phyloP scores from a whole-genome alignment of 1,140 invertebrate genomes.

The Formica exsecta region DNA sequence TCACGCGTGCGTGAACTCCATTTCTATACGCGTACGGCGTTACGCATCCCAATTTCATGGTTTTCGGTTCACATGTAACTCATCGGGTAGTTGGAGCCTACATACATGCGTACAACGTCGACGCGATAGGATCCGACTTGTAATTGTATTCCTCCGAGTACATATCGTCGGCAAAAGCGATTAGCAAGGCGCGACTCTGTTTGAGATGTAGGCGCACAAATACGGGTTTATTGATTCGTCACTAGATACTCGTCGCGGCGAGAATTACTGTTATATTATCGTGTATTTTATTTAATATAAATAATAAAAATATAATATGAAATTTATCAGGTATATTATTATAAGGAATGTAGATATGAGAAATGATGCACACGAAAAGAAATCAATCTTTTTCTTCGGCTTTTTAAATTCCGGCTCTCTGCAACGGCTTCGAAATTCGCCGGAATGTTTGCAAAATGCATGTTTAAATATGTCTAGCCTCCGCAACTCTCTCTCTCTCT shows the following conservation, averaged over 20 bases:
- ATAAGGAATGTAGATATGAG: neutral
- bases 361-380: neutral
- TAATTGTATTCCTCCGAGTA: conserved; percentile 65
- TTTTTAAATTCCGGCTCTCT: too few relatives aligned
- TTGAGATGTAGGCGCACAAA: conserved; percentile 49
- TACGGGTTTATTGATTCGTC: conserved; percentile 40
- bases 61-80: conserved; percentile 71
- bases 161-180: conserved; percentile 71
- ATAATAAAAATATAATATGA: too few relatives aligned
- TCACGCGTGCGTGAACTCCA: conserved; percentile 5
- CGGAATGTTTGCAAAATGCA: neutral
- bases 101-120: neutral
- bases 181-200: conserved; percentile 61
- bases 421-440: neutral
- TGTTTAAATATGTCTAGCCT: neutral
- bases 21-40: conserved; percentile 35
- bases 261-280: neutral
- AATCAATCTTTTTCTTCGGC: neutral
- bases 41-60: conserved; percentile 68
- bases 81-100: conserved; percentile 74
- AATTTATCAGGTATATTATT: neutral
- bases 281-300: neutral
- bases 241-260: conserved; percentile 1
- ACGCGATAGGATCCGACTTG: conserved; percentile 42
- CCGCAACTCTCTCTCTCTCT: neutral